Evolutionary conservation across 2,113 vertebrate species (phyloP).

Genomic region (Falcunculus frontatus): DNA sequence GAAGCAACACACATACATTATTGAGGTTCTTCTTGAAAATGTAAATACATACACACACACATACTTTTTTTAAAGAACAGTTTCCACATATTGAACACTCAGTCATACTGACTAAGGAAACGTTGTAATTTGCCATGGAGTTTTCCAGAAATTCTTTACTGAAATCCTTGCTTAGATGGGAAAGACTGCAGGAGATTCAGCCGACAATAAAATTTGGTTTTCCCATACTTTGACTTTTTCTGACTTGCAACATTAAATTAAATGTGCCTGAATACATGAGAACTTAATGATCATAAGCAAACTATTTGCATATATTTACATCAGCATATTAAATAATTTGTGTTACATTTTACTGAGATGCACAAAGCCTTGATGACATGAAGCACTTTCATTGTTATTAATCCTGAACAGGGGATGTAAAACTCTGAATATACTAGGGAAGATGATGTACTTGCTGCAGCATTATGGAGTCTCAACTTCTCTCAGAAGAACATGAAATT

Average conservation of each 20-base stretch:
- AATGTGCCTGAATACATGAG: not conserved
- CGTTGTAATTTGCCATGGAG: rapidly evolving
- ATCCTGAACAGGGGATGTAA: not conserved
- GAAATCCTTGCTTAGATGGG: not conserved
- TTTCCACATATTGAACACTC: not conserved
- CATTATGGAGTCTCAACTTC: not conserved
- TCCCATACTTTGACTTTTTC: not conserved
- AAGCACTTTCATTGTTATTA: not conserved
- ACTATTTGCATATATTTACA: not conserved
- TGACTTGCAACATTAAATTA: not conserved
- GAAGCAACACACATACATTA: not conserved
- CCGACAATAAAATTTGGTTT: not conserved
- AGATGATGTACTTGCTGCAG: not conserved
- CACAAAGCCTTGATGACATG: not conserved
- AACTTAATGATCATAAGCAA: not conserved
- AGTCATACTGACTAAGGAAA: not conserved
- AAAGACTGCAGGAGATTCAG: not conserved
- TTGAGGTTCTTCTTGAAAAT: not conserved
- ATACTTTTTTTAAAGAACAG: not conserved
- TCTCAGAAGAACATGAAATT: not conserved
- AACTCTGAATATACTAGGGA: not conserved
- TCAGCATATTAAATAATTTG: not conserved
- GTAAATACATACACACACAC: not conserved
- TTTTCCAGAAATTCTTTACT: not conserved
- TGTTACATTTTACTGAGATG: not conserved